Percentiles rank a stretch among this genome's conserved stretches.
phyloP scores from a whole-genome alignment of 2,113 vertebrate species.

The Anguilla rostrata region DNA sequence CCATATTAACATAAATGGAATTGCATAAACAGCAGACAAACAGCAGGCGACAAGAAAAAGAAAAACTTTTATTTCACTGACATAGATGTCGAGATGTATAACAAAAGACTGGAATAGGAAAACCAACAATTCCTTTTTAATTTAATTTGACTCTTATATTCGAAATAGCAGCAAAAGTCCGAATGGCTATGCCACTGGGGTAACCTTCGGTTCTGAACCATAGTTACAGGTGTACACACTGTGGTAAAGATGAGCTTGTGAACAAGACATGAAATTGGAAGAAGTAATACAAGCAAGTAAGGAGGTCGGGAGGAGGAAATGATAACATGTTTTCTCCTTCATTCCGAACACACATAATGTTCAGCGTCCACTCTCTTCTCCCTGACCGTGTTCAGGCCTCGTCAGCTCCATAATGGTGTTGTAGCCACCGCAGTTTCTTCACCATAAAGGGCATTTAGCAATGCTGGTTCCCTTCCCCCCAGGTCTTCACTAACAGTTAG shows the following conservation, averaged over 20 bases:
- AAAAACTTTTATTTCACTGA: neutral
- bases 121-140: neutral
- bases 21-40: neutral
- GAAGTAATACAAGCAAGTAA: neutral
- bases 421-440: neutral
- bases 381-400: neutral
- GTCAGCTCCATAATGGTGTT: neutral
- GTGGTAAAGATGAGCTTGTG: neutral
- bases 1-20: neutral
- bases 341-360: neutral
- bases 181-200: neutral
- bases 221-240: neutral
- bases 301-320: neutral
- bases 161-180: neutral
- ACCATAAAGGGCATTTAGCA: neutral
- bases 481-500: neutral
- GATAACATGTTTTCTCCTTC: neutral
- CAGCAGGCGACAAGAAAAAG: neutral
- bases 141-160: neutral
- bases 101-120: neutral
- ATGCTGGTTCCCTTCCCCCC: neutral
- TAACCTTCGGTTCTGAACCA: neutral
- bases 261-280: neutral
- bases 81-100: neutral
- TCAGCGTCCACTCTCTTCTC: neutral